These are phyloP conservation scores for Tetragonisca angustula DNA, from an alignment of 2,888 invertebrate species.

Conservation along the genomic window DNA sequence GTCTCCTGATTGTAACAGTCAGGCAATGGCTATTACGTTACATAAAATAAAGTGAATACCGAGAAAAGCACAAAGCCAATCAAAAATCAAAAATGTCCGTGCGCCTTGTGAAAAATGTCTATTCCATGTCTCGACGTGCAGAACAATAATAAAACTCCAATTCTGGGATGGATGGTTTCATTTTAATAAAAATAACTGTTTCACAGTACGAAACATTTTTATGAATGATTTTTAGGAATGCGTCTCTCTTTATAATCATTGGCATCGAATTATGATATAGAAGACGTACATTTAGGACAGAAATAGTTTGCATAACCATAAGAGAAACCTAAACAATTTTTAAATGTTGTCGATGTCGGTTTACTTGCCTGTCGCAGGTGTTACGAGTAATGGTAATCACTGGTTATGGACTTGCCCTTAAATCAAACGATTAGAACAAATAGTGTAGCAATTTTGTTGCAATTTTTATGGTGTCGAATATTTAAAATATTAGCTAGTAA, in stretches of 20 bases:
- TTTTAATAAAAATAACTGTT: not conserved
- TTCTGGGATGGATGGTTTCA: not conserved
- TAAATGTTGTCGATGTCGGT: not conserved
- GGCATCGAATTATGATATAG: not conserved
- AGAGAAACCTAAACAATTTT: not conserved
- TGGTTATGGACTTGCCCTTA: slow-evolving; percentile 2
- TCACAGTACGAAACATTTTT: not conserved
- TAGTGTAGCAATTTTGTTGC: not conserved
- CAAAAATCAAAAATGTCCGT: not conserved
- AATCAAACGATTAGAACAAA: not conserved
- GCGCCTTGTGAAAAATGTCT: not conserved
- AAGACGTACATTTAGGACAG: not conserved
- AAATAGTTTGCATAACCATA: not conserved
- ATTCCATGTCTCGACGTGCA: too few species aligned
- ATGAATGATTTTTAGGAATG: not conserved
- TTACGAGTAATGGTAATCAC: not conserved
- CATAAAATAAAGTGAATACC: not conserved
- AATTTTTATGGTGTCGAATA: too few species aligned
- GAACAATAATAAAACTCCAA: not conserved
- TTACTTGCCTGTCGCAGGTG: not conserved
- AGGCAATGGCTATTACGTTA: not conserved
- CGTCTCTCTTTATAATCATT: not conserved
- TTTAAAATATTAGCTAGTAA: too few species aligned
- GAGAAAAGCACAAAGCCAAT: not conserved
- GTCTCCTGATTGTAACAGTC: not conserved